A percentile compares a stretch with the other conserved stretches of the same genome.
Conservation (phyloP, 2,888 invertebrate species). For the Archips xylosteana region DNA sequence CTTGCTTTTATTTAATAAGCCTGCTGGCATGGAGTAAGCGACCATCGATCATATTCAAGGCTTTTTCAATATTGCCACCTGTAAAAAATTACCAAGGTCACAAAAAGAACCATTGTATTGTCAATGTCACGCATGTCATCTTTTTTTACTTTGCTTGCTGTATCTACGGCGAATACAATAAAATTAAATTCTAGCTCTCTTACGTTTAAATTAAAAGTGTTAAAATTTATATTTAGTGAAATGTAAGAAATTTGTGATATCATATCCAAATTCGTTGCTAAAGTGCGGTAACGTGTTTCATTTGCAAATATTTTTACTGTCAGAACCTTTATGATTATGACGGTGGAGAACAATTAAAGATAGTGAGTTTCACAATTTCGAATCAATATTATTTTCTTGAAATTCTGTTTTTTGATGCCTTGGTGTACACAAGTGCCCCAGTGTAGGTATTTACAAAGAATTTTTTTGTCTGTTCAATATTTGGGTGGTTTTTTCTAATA, state of each 20-base stretch:
- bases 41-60: too few relatives aligned
- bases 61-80: not conserved
- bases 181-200: constrained; percentile 16
- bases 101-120: constrained; percentile 23
- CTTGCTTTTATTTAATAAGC: too few relatives aligned
- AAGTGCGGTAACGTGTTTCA: constrained; percentile 1
- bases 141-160: constrained; percentile 4
- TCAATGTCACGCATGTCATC: constrained; percentile 42
- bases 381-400: constrained; percentile 59
- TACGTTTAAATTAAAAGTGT: constrained; percentile 9
- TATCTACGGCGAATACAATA: constrained; percentile 12
- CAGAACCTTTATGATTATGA: constrained; percentile 27
- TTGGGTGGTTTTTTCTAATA: too few relatives aligned
- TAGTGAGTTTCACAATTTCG: constrained; percentile 65
- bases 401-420: too few relatives aligned
- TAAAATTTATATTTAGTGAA: not conserved
- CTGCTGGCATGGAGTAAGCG: too few relatives aligned
- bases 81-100: constrained; percentile 7
- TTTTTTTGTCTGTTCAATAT: too few relatives aligned
- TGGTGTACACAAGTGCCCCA: too few relatives aligned
- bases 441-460: too few relatives aligned
- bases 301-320: constrained; percentile 10
- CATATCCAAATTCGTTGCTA: constrained; percentile 13
- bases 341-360: constrained; percentile 48
- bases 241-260: constrained; percentile 31